phyloP scores from a whole-genome alignment of 2,888 invertebrate genomes.

The Dermolepida albohirtum region DNA sequence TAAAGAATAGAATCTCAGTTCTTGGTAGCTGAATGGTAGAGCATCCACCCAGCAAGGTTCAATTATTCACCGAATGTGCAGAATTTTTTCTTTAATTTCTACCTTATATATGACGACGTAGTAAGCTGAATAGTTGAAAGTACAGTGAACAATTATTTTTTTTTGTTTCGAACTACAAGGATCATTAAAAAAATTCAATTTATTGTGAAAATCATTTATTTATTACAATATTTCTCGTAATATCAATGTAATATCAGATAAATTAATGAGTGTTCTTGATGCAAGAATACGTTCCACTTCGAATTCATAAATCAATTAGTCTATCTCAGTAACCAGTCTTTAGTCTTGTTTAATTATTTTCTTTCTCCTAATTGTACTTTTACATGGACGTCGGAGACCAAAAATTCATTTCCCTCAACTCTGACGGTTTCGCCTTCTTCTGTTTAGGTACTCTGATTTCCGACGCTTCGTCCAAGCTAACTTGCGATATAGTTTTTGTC shows the following conservation, averaged over 20 bases:
- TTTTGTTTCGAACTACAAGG: too few species aligned
- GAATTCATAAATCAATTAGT: conserved; percentile 20
- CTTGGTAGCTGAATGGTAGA: too few species aligned
- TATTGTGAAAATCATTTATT: conserved; percentile 22
- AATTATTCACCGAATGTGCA: too few species aligned
- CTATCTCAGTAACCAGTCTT: conserved; percentile 3
- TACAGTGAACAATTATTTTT: too few species aligned
- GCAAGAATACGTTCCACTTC: conserved; percentile 4
- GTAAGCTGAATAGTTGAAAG: too few species aligned
- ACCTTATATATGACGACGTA: too few species aligned
- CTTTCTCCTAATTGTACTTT: conserved; percentile 39
- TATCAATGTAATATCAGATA: conserved; percentile 23
- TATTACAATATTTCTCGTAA: conserved; percentile 14
- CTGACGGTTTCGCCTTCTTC: conserved; percentile 74
- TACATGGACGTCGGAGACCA: conserved; percentile 90
- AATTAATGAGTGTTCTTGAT: conserved; percentile 4
- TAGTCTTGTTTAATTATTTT: conserved; percentile 13
- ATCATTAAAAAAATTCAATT: not conserved
- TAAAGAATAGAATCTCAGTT: too few species aligned
- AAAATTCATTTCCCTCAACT: conserved; percentile 85
- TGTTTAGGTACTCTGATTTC: conserved; percentile 61
- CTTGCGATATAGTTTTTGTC: conserved; percentile 45
- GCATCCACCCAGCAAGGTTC: too few species aligned
- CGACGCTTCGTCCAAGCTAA: conserved; percentile 50
- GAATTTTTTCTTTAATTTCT: too few species aligned